A percentile compares a stretch with the other conserved stretches of the same genome.
phyloP scores from a whole-genome alignment of 2,113 vertebrate genomes.

The Struthio camelus region DNA sequence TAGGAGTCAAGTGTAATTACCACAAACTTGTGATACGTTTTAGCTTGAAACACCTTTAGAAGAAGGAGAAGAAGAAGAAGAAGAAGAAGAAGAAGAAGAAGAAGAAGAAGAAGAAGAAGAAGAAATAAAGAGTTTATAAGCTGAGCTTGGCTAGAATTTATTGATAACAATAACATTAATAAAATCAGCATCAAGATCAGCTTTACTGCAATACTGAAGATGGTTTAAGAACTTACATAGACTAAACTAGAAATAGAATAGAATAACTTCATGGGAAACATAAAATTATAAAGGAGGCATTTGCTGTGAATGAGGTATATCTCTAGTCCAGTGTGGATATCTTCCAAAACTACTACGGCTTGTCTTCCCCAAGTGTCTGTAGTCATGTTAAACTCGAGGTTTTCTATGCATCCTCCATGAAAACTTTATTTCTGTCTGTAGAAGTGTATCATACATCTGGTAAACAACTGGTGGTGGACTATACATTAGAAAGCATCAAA shows the following conservation, averaged over 20 bases:
- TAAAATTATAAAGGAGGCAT: not conserved
- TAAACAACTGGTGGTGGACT: not conserved
- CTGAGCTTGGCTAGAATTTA: not conserved
- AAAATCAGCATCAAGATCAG: not conserved
- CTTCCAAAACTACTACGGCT: not conserved
- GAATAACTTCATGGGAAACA: not conserved
- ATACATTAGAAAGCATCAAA: not conserved
- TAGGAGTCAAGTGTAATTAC: not conserved
- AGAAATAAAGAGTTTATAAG: not conserved
- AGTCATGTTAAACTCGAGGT: not conserved
- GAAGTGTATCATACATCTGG: not conserved
- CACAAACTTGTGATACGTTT: not conserved
- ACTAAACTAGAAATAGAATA: not conserved
- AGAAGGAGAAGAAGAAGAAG: not conserved
- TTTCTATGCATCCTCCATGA: rapidly evolving
- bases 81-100: not conserved
- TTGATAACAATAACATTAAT: not conserved
- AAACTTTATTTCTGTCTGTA: not conserved
- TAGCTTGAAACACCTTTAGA: not conserved
- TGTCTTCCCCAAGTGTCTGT: not conserved
- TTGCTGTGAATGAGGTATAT: not conserved
- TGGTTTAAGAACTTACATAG: not conserved
- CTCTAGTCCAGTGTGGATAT: not conserved
- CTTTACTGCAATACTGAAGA: not conserved
- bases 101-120: not conserved